These are phyloP conservation scores for Astyanax mexicanus DNA, from an alignment of 2,797 vertebrate genomes.

Conservation along the genomic window DNA sequence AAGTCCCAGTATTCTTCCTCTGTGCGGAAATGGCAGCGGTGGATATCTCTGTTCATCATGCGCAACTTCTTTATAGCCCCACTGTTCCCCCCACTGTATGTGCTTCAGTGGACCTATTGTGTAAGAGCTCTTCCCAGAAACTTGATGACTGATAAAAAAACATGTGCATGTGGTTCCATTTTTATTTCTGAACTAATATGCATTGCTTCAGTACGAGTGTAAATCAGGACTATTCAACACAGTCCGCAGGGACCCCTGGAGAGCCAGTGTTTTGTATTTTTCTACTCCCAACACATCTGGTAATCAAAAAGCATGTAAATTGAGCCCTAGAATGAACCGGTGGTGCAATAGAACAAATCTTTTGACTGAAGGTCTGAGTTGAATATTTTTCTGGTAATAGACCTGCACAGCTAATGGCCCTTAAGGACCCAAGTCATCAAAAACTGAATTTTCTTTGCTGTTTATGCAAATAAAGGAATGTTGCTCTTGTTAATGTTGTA, in stretches of 20 bases:
- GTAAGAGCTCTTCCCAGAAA: conserved; percentile 5
- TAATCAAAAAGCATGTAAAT: not conserved
- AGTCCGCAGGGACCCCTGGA: not conserved
- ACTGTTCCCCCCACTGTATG: not conserved
- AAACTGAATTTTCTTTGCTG: not conserved
- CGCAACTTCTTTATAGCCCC: not conserved
- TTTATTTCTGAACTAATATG: conserved; percentile 8
- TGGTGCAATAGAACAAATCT: not conserved
- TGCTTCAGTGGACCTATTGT: not conserved
- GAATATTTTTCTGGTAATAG: not conserved
- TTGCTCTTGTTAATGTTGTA: too few relatives aligned
- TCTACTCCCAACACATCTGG: conserved; percentile 1
- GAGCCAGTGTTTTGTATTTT: not conserved
- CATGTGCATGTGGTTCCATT: not conserved
- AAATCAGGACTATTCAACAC: conserved; percentile 10
- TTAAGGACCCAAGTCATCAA: not conserved
- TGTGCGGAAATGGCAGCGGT: conserved; percentile 1
- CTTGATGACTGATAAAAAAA: not conserved
- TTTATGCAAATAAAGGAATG: too few relatives aligned
- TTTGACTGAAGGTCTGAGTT: not conserved
- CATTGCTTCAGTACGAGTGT: not conserved
- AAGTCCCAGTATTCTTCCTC: conserved; percentile 3
- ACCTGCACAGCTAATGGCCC: not conserved
- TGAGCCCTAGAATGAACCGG: not conserved
- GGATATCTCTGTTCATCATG: not conserved